Evolutionary conservation across 30 jellyfish, hydroid and myxozoan genomes (phyloP).

Genomic region (Pseudorhiza aurosa): DNA sequence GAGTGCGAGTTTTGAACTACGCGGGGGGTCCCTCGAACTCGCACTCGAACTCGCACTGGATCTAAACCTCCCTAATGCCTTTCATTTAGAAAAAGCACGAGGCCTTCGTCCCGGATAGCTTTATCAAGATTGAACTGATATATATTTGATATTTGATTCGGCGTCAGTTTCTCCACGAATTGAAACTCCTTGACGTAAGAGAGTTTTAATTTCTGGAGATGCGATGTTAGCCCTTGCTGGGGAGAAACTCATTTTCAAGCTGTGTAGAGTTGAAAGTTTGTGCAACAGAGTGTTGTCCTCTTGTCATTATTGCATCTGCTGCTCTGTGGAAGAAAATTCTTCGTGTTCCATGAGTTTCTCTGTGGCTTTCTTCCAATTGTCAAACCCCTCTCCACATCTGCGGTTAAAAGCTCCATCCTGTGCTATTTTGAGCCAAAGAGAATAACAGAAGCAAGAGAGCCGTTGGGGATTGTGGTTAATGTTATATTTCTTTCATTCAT

Average conservation of each 20-base stretch:
- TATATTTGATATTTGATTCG: conserved; percentile 53
- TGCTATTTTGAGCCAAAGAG: too few species aligned
- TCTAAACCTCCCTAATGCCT: too few species aligned
- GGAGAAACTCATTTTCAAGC: conserved; percentile 35
- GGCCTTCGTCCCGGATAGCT: conserved; percentile 19
- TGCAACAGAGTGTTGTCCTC: conserved; percentile 22
- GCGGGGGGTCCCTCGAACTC: too few species aligned
- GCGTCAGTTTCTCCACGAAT: conserved; percentile 46
- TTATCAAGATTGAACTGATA: conserved; percentile 45
- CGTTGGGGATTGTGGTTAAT: too few species aligned
- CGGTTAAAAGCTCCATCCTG: conserved; percentile 32
- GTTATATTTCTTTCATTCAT: too few species aligned
- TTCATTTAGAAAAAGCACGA: not conserved
- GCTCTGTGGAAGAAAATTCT: conserved; percentile 10
- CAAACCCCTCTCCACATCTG: conserved; percentile 42
- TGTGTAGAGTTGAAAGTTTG: conserved; percentile 30
- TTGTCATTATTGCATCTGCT: conserved; percentile 32
- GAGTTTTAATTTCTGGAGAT: conserved; percentile 35
- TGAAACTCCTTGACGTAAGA: conserved; percentile 50
- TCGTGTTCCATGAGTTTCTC: conserved; percentile 24
- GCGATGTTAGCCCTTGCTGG: conserved; percentile 42
- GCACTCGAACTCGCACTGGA: too few species aligned
- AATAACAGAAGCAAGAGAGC: too few species aligned
- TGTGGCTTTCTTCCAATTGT: conserved; percentile 56
- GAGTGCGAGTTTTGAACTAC: too few species aligned